Conservation (phyloP, 92 coral and sea anemone species). For the Heliopora coerulea region DNA sequence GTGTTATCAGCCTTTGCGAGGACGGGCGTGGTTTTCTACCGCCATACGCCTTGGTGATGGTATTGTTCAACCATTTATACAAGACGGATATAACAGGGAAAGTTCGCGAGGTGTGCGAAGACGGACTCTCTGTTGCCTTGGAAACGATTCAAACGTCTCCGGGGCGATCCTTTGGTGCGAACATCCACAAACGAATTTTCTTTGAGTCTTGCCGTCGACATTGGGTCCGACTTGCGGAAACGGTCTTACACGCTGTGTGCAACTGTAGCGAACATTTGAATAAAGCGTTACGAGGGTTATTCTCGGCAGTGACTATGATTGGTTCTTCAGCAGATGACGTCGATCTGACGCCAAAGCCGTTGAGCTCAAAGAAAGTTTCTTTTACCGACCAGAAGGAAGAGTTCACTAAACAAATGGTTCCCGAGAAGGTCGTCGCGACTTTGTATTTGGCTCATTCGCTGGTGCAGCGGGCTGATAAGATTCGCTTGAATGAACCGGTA, state of each 20-base stretch:
- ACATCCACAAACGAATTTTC: conserved; percentile 8
- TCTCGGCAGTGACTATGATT: neutral
- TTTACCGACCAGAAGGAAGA: neutral
- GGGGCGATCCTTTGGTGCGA: neutral
- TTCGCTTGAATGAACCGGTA: neutral
- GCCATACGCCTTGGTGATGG: conserved; percentile 8
- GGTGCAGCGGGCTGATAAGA: conserved; percentile 9
- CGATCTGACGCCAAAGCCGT: neutral
- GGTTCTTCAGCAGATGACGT: conserved; percentile 1
- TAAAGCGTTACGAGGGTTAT: neutral
- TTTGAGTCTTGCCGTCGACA: conserved; percentile 48
- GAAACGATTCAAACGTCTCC: conserved; percentile 23
- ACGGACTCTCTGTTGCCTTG: conserved; percentile 8
- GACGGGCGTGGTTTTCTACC: conserved; percentile 23
- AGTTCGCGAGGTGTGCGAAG: neutral
- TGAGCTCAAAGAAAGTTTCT: neutral
- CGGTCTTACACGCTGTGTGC: conserved; percentile 58
- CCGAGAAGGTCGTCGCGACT: conserved; percentile 35
- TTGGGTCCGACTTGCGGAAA: conserved; percentile 73
- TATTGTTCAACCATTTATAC: conserved; percentile 8
- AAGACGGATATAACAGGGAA: neutral
- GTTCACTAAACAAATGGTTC: conserved; percentile 11
- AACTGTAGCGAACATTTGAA: conserved; percentile 51
- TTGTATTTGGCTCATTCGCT: conserved; percentile 23
- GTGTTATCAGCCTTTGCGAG: neutral